phyloP scores from a whole-genome alignment of 2,888 invertebrate genomes.

The Marronus borbonicus region DNA sequence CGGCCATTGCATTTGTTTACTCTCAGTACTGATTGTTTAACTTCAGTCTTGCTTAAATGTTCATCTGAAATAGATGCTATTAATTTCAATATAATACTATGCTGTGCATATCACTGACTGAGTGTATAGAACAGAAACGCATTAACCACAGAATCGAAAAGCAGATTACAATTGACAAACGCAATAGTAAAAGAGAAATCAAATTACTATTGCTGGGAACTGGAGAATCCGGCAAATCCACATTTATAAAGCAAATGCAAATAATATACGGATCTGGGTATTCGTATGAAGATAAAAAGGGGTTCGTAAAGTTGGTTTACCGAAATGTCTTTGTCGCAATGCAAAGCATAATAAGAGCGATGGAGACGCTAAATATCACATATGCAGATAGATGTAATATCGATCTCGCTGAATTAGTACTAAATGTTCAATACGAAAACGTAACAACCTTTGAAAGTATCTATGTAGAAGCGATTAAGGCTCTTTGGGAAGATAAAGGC shows the following conservation, averaged over 20 bases:
- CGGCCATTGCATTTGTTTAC: neutral
- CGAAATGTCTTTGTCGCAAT: slow-evolving; percentile 99
- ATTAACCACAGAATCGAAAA: slow-evolving; percentile 27
- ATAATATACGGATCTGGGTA: slow-evolving; percentile 99
- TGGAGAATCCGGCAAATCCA: slow-evolving; percentile 99
- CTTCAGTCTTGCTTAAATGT: neutral
- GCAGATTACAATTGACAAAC: slow-evolving; percentile 11
- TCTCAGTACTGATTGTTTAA: neutral
- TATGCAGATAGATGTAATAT: slow-evolving; percentile 92
- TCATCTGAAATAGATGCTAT: neutral
- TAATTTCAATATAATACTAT: neutral
- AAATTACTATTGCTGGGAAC: slow-evolving; percentile 75
- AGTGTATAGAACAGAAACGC: neutral
- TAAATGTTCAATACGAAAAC: slow-evolving; percentile 98
- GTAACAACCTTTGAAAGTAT: slow-evolving; percentile 98
- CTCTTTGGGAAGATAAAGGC: slow-evolving; percentile 96
- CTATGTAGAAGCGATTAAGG: slow-evolving; percentile 97
- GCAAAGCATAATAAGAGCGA: slow-evolving; percentile 99
- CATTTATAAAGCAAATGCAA: slow-evolving; percentile 99
- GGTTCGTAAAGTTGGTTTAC: slow-evolving; percentile 98
- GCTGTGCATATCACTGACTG: neutral
- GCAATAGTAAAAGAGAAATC: neutral
- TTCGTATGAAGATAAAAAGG: slow-evolving; percentile 98
- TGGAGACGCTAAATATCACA: slow-evolving; percentile 98
- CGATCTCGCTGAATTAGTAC: slow-evolving; percentile 95